Evolutionary conservation across 2,797 vertebrate species (phyloP).

Genomic region (Australoheros facetus): DNA sequence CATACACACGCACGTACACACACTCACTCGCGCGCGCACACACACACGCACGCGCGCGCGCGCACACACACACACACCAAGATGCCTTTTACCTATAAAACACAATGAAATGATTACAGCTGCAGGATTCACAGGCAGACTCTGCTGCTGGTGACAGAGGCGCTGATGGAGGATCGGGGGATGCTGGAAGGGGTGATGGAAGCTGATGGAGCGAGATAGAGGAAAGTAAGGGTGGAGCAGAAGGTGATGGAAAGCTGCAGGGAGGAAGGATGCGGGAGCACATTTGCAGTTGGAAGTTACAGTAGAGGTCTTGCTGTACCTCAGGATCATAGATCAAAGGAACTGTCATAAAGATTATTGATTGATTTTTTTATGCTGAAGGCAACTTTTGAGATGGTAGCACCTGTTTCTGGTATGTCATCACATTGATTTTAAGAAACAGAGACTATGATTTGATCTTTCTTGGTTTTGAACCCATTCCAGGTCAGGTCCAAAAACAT

Average conservation of each 20-base stretch:
- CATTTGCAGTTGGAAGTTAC: no score
- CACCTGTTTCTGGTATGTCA: no score
- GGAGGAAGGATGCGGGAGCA: not conserved
- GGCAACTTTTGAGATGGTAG: no score
- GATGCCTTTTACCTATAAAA: conserved; percentile 24
- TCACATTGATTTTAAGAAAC: no score
- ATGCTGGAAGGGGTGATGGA: not conserved
- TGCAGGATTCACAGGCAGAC: conserved; percentile 31
- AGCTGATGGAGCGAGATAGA: conserved; percentile 32
- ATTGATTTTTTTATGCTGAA: no score
- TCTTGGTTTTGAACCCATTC: no score
- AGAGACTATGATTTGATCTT: no score
- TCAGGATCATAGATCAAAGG: no score
- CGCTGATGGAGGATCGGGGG: not conserved
- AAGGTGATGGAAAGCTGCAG: not conserved
- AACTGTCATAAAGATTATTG: no score
- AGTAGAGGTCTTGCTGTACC: no score
- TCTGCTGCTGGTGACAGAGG: not conserved
- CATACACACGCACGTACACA: no score
- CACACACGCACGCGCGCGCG: not conserved
- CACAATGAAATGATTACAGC: conserved; percentile 34
- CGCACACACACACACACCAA: not conserved
- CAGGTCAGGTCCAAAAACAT: no score
- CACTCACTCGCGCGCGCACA: not conserved
- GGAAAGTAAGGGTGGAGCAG: conserved; percentile 8